A percentile compares a stretch with the other conserved stretches of the same genome.
These are phyloP conservation scores for Philopedon plagiatum DNA, from an alignment of 2,888 invertebrate genomes.

Conservation along the genomic window DNA sequence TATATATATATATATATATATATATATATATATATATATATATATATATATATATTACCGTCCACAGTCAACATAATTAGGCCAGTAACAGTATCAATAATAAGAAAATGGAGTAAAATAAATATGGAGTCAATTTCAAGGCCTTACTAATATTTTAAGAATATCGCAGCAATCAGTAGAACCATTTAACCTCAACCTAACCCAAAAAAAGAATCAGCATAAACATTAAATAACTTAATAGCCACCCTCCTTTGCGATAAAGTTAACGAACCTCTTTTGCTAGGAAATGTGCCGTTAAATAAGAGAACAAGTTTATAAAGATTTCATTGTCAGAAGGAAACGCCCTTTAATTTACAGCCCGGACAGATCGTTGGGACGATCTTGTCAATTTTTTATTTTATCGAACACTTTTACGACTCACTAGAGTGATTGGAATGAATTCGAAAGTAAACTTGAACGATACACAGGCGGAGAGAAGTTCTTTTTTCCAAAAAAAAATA, in stretches of 20 bases:
- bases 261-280: slow-evolving; percentile 12
- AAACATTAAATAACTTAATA: background rate
- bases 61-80: too few relatives aligned
- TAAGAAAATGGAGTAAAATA: too few relatives aligned
- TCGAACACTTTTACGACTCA: slow-evolving; percentile 9
- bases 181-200: too few relatives aligned
- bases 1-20: too few relatives aligned
- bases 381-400: slow-evolving; percentile 15
- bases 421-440: slow-evolving; percentile 15
- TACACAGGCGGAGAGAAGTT: background rate
- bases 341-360: slow-evolving; percentile 29
- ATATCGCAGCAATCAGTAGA: too few relatives aligned
- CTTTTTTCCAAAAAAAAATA: too few relatives aligned
- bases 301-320: slow-evolving; percentile 26
- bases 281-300: slow-evolving; percentile 23
- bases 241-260: background rate
- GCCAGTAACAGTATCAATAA: too few relatives aligned
- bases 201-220: background rate
- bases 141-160: too few relatives aligned
- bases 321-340: slow-evolving; percentile 23
- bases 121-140: too few relatives aligned
- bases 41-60: too few relatives aligned
- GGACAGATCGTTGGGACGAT: slow-evolving; percentile 10
- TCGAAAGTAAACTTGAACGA: slow-evolving; percentile 6
- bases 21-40: too few relatives aligned